These are phyloP conservation scores for Tursiops truncatus DNA, from an alignment of 2,113 vertebrate genomes.

Conservation along the genomic window DNA sequence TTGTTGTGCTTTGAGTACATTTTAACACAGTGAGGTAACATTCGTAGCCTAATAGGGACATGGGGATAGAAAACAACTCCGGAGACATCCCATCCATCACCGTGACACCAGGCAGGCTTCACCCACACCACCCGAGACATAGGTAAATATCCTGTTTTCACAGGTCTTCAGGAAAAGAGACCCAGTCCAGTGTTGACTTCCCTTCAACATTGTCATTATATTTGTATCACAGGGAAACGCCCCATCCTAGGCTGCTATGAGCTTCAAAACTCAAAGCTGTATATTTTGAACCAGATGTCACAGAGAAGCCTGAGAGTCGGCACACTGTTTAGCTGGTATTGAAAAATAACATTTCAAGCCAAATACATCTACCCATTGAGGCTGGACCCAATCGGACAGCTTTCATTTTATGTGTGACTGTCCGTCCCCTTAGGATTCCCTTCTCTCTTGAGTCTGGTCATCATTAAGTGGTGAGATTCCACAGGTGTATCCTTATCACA, in stretches of 20 bases:
- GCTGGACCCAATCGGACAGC: neutral
- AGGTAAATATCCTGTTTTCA: constrained; percentile 31
- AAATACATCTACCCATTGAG: neutral
- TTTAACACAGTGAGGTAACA: constrained; percentile 28
- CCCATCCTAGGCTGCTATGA: neutral
- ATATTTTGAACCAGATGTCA: constrained; percentile 35
- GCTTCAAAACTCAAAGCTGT: neutral
- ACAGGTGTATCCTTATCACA: neutral
- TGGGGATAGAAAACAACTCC: neutral
- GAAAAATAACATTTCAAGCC: constrained; percentile 25
- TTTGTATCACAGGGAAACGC: neutral
- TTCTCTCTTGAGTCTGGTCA: neutral
- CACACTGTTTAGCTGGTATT: neutral
- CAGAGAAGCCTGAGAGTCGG: constrained; percentile 1
- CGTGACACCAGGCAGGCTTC: neutral
- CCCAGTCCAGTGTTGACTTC: neutral
- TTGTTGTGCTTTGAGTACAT: constrained; percentile 29
- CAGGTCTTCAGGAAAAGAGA: constrained; percentile 38
- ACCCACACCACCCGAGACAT: neutral
- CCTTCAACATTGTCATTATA: neutral
- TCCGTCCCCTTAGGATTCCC: neutral
- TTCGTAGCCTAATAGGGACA: neutral
- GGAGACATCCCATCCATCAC: constrained; percentile 23
- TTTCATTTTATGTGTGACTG: neutral
- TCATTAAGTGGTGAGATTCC: neutral